A percentile compares a stretch with the other conserved stretches of the same genome.
These are phyloP conservation scores for Drosophila bipectinata DNA, from an alignment of 1,140 invertebrate species.

Conservation along the genomic window DNA sequence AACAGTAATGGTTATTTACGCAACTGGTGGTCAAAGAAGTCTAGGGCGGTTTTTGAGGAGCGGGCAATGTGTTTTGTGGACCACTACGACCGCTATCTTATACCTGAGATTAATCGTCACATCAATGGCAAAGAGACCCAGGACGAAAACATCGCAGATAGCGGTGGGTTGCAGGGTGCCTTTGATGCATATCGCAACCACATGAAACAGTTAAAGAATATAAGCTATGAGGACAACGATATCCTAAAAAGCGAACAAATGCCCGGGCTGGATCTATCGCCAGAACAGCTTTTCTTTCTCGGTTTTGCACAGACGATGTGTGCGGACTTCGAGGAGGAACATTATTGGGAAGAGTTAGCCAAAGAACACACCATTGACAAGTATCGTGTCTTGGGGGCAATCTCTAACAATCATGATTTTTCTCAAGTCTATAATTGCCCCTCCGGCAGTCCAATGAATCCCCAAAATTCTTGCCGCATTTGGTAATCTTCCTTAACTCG, in stretches of 20 bases:
- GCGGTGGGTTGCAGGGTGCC: constrained; percentile 94
- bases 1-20: constrained; percentile 46
- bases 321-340: constrained; percentile 59
- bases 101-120: constrained; percentile 85
- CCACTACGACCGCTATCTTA: constrained; percentile 86
- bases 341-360: constrained; percentile 71
- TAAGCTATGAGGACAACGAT: constrained; percentile 66
- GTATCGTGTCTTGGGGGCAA: constrained; percentile 87
- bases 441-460: constrained; percentile 86
- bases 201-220: constrained; percentile 73
- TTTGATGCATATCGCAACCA: constrained; percentile 90
- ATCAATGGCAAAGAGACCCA: constrained; percentile 87
- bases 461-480: constrained; percentile 84
- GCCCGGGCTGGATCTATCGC: constrained; percentile 92
- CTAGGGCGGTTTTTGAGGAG: constrained; percentile 47
- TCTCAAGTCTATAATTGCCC: constrained; percentile 86
- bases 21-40: constrained; percentile 81
- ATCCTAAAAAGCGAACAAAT: constrained; percentile 86
- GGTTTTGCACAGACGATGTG: constrained; percentile 91
- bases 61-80: constrained; percentile 90
- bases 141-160: constrained; percentile 90
- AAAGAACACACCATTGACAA: constrained; percentile 70
- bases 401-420: constrained; percentile 88
- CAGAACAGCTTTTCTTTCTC: constrained; percentile 95
- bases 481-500: constrained; percentile 40